Percentiles rank a stretch among this genome's conserved stretches.
These are phyloP conservation scores for Sminthurinus signatus DNA, from an alignment of 1,140 invertebrate species.

Conservation along the genomic window DNA sequence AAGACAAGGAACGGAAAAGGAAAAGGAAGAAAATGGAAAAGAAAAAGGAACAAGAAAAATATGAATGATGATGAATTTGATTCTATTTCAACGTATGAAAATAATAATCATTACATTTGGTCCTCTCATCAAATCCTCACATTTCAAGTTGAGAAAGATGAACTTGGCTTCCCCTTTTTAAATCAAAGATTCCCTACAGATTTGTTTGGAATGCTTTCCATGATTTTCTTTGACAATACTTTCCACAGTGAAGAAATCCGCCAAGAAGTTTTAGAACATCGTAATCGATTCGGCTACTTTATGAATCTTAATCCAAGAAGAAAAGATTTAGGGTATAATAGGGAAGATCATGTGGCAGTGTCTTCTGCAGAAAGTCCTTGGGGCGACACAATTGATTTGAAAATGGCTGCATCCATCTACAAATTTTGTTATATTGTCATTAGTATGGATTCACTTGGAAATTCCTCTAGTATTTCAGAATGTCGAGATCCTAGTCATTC, in stretches of 20 bases:
- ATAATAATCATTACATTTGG: not conserved
- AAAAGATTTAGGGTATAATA: not conserved
- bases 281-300: not conserved
- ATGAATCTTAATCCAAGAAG: not conserved
- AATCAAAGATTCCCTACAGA: not conserved
- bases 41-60: no score
- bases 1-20: no score
- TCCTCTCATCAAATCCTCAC: no score
- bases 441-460: not conserved
- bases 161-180: not conserved
- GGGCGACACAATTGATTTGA: slow-evolving; percentile 5
- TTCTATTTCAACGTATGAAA: not conserved
- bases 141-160: not conserved
- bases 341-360: not conserved
- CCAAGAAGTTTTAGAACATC: not conserved
- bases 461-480: not conserved
- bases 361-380: not conserved
- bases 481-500: not conserved
- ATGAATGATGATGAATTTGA: no score
- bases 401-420: slow-evolving; percentile 12
- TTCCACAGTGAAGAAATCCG: slow-evolving; percentile 7
- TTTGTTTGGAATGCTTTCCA: not conserved
- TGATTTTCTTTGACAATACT: not conserved
- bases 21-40: no score
- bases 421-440: slow-evolving; percentile 5